These are phyloP conservation scores for Busseola fusca DNA, from an alignment of 2,888 invertebrate species.

Conservation along the genomic window DNA sequence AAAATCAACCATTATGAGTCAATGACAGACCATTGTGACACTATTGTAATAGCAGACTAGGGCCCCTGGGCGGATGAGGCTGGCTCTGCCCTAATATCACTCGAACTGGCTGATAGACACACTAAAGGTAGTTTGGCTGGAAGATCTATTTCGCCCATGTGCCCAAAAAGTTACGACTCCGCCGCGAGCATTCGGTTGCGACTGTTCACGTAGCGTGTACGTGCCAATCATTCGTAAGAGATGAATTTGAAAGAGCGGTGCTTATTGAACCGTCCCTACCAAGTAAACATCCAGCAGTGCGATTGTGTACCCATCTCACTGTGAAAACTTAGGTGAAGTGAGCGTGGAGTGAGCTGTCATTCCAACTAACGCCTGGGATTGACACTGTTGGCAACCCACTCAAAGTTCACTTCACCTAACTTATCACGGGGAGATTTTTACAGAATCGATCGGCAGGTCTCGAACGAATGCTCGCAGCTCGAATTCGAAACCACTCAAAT, in stretches of 20 bases:
- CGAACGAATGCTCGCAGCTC: background rate
- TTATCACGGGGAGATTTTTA: too few relatives aligned
- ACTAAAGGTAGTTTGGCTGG: background rate
- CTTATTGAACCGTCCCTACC: background rate
- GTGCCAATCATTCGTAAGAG: background rate
- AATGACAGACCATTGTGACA: too few relatives aligned
- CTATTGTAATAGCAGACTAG: too few relatives aligned
- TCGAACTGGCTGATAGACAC: background rate
- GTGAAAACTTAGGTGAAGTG: too few relatives aligned
- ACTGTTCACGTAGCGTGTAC: background rate
- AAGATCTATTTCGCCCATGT: background rate
- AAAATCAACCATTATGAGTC: too few relatives aligned
- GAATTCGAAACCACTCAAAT: background rate
- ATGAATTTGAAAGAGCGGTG: background rate
- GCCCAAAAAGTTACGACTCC: background rate
- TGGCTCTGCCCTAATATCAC: background rate
- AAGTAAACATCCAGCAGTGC: background rate
- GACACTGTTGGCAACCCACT: too few relatives aligned
- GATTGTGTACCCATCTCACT: too few relatives aligned
- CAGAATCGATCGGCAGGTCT: too few relatives aligned
- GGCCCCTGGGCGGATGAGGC: background rate
- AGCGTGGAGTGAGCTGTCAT: too few relatives aligned
- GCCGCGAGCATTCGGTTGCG: conserved; percentile 3
- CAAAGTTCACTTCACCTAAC: too few relatives aligned
- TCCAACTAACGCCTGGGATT: too few relatives aligned